Evolutionary conservation across 2,113 vertebrate genomes (phyloP).

Genomic region (Electrona antarctica): DNA sequence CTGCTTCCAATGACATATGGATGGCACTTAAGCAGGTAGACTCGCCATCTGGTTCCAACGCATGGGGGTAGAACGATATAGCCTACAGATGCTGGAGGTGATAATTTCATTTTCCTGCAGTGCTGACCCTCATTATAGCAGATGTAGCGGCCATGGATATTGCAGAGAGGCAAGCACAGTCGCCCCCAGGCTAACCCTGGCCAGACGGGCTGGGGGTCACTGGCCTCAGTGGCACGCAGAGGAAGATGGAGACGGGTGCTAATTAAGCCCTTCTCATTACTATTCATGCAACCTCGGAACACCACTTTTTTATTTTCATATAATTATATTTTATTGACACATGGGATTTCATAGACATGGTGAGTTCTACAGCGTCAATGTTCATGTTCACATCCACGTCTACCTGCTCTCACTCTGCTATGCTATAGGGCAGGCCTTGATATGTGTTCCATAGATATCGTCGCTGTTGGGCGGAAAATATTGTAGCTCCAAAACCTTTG

Average conservation of each 20-base stretch:
- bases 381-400: not conserved
- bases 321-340: too few relatives aligned
- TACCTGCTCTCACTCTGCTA: conserved; percentile 39
- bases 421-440: too few relatives aligned
- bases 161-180: not conserved
- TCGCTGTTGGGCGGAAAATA: too few relatives aligned
- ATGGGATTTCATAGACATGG: conserved; percentile 6
- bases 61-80: conserved; percentile 42
- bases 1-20: conserved; percentile 38
- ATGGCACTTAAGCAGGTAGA: conserved; percentile 47
- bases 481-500: too few relatives aligned
- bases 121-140: conserved; percentile 6
- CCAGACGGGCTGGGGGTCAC: not conserved
- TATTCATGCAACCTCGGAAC: conserved; percentile 3
- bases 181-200: not conserved
- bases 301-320: not conserved
- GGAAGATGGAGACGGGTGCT: conserved; percentile 6
- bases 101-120: conserved; percentile 31
- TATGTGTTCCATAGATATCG: too few relatives aligned
- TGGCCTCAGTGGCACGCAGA: conserved; percentile 9
- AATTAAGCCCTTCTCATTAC: conserved; percentile 25
- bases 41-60: conserved; percentile 61
- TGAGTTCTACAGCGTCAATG: conserved; percentile 7
- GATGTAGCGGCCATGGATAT: not conserved
- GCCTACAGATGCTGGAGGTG: conserved; percentile 31